Evolutionary conservation across 2,888 invertebrate species (phyloP).

Genomic region (Eupeodes latifasciatus): DNA sequence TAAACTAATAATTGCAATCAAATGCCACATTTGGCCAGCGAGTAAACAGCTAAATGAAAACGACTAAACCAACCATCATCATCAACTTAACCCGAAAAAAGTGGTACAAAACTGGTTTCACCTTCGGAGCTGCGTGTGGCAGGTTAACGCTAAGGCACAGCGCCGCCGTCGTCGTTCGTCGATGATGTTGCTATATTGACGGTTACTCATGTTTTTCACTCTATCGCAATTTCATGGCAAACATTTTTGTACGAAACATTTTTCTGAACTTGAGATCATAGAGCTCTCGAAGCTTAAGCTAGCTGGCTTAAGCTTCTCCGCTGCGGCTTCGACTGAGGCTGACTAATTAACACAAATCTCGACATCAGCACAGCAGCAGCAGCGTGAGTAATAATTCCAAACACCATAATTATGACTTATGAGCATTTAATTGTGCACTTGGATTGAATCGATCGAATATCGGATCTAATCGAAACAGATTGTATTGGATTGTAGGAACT

Average conservation of each 20-base stretch:
- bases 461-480: background rate
- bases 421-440: constrained; percentile 66
- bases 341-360: constrained; percentile 69
- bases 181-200: constrained; percentile 33
- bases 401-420: constrained; percentile 64
- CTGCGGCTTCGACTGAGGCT: background rate
- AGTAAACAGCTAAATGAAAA: constrained; percentile 33
- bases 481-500: constrained; percentile 20
- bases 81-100: background rate
- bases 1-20: constrained; percentile 71
- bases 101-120: constrained; percentile 58
- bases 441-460: constrained; percentile 6
- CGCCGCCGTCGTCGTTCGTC: background rate
- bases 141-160: no score
- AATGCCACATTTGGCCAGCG: constrained; percentile 59
- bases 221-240: constrained; percentile 56
- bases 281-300: constrained; percentile 19
- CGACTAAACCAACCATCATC: constrained; percentile 12
- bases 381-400: constrained; percentile 55
- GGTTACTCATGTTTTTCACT: constrained; percentile 43
- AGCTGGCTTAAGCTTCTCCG: background rate
- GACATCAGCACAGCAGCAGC: constrained; percentile 17
- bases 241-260: constrained; percentile 43
- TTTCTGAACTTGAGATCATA: constrained; percentile 64
- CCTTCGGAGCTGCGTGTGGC: constrained; percentile 21